phyloP scores from a whole-genome alignment of 2,797 vertebrate species.

The Melanotaenia trifasciata region DNA sequence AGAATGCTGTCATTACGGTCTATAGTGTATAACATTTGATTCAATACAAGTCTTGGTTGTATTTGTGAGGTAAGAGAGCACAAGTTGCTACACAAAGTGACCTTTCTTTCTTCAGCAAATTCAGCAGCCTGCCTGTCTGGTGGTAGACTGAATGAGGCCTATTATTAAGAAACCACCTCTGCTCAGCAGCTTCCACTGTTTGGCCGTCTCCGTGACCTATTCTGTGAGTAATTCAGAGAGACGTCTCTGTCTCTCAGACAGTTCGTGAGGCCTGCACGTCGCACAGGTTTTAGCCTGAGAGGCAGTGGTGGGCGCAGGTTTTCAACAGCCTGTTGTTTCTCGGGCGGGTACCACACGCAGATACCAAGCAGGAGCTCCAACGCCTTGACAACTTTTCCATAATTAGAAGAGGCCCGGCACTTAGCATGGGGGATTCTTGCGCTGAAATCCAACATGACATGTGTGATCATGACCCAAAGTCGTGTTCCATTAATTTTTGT shows the following conservation, averaged over 20 bases:
- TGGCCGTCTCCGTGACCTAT: conserved; percentile 40
- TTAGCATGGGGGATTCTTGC: conserved; percentile 49
- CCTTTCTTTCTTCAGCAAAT: conserved; percentile 40
- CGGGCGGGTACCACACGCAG: conserved; percentile 80
- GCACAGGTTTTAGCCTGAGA: conserved; percentile 80
- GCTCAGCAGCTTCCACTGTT: conserved; percentile 48
- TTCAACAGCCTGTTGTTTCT: conserved; percentile 84
- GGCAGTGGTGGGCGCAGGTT: conserved; percentile 82
- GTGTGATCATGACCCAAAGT: conserved; percentile 80
- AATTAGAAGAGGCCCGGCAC: conserved; percentile 76
- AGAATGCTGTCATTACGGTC: not conserved
- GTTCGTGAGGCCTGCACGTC: conserved; percentile 51
- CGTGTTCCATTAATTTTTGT: conserved; percentile 75
- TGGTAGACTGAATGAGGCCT: conserved; percentile 58
- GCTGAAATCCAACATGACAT: conserved; percentile 76
- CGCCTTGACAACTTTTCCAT: conserved; percentile 78
- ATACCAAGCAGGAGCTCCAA: conserved; percentile 75
- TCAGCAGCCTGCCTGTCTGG: conserved; percentile 40
- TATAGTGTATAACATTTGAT: not conserved
- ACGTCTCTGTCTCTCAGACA: conserved; percentile 56
- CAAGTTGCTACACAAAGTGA: conserved; percentile 26
- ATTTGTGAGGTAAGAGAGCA: conserved; percentile 18
- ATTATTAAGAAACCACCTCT: conserved; percentile 44
- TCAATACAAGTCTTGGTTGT: not conserved
- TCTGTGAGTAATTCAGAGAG: conserved; percentile 62